Percentiles rank a stretch among this genome's conserved stretches.
Evolutionary conservation across 2,797 vertebrate species (phyloP).

Genomic region (Cyclura pinguis): DNA sequence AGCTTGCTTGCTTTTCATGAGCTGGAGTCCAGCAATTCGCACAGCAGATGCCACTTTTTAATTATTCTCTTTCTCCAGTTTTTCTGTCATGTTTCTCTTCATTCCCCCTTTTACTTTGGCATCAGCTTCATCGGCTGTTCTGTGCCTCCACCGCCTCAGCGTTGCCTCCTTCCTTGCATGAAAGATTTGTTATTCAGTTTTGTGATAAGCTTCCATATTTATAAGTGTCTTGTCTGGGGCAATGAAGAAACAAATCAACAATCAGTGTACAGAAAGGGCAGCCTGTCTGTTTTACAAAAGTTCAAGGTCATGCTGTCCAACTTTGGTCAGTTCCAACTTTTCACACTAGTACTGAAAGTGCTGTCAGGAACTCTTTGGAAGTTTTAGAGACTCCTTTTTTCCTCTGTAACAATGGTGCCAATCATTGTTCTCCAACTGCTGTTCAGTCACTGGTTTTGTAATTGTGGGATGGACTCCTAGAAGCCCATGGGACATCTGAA

Average conservation of each 20-base stretch:
- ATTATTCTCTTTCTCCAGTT: conserved; percentile 39
- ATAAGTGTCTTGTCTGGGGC: conserved; percentile 39
- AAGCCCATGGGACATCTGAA: neutral
- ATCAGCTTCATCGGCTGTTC: conserved; percentile 31
- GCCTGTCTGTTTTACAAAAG: neutral
- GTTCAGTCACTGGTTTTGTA: neutral
- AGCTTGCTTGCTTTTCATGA: conserved; percentile 27
- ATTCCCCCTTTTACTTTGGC: conserved; percentile 36
- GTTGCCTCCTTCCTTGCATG: conserved; percentile 12
- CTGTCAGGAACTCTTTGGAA: neutral
- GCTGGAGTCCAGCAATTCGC: conserved; percentile 26
- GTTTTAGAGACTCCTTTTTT: neutral
- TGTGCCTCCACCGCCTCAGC: conserved; percentile 27
- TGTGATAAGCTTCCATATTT: conserved; percentile 57
- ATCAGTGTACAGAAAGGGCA: neutral
- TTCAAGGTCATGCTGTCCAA: neutral
- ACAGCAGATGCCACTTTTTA: conserved; percentile 44
- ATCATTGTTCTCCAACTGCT: neutral
- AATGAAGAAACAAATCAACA: neutral
- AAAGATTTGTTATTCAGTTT: conserved; percentile 50
- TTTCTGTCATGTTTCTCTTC: conserved; percentile 28
- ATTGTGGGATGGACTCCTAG: neutral
- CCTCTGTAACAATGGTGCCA: neutral
- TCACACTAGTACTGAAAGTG: no score
- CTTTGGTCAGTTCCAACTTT: neutral